Base-by-base conservation (phyloP, 2,113 vertebrate species). In the Oriolus oriolus region DNA sequence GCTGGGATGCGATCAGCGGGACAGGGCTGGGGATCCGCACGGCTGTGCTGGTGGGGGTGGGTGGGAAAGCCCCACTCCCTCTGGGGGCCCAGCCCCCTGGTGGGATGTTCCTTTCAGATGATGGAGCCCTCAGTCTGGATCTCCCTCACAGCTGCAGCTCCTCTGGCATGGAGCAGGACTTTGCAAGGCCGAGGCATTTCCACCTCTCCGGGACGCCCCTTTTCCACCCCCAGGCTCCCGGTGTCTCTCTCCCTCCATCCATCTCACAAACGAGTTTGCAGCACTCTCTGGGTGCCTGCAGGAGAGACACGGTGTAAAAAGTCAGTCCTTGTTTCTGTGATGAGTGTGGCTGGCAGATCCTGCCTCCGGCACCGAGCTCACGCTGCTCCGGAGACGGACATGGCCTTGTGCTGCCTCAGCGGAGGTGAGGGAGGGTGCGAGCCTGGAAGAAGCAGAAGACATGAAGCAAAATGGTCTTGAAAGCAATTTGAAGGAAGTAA, bases 21-120 rank as follows among this genome's bases (percentile, higher is more conserved):
- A 21, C 6, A 6, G 78, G 22, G 22, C 20, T 16, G 37, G 54
- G 59, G 65, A 23, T 21, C 20, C 2, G 2, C 10, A 1, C 0
- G 60, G 27, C 37, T 33, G 31, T 14, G 82, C 49, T 53, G 35
- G 15, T 26, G 63, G 71, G 22, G 47, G 17, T 6, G 50, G n/a
- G 20, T 19, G 26, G 64, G 53, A 59, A 66, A 66, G 5, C n/a
- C n/a, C 20, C 3, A 4, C 11, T 60, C 26, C 16, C 19, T 7
- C 39, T 4, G 69, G n/a, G 16, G 33, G 1, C 21, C 10, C 6
- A 4, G 33, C 8, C 69, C 50, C 6, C 16, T 27, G 39, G 16
- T n/a, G 66, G 49, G 88, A 31, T 0, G 3, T 4, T 42, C 20
- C 60, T 53, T 52, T 69, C 54, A 26, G 49, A 2, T 15, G 44